A percentile compares a stretch with the other conserved stretches of the same genome.
Evolutionary conservation across 2,888 invertebrate species (phyloP).

Genomic region (Seira musarum): DNA sequence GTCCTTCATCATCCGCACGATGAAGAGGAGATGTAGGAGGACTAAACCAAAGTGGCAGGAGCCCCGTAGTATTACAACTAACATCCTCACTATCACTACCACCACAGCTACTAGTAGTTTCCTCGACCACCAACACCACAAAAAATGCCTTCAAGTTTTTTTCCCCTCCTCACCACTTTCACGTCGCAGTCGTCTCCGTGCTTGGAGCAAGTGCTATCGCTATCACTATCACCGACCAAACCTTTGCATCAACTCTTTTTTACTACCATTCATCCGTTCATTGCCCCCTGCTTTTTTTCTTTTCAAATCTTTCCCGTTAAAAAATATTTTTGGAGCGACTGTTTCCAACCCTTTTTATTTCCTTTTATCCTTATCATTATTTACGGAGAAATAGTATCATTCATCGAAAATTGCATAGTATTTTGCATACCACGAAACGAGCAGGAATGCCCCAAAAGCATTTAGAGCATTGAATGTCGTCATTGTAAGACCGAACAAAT

Average conservation of each 20-base stretch:
- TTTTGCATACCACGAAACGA: background rate
- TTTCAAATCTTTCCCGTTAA: background rate
- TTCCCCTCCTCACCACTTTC: background rate
- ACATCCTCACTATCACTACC: background rate
- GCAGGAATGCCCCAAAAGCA: background rate
- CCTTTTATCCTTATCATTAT: conserved; percentile 2
- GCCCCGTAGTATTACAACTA: too few relatives aligned
- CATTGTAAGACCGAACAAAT: too few relatives aligned
- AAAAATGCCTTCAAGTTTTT: background rate
- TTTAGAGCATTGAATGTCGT: too few relatives aligned
- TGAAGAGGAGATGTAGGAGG: too few relatives aligned
- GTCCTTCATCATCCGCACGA: conserved; percentile 41
- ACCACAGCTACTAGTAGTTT: background rate
- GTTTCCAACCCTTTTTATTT: background rate
- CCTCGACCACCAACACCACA: conserved; percentile 4
- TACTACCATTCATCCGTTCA: conserved; percentile 33
- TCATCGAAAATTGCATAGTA: background rate
- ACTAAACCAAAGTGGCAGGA: too few relatives aligned
- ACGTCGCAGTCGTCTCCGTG: background rate
- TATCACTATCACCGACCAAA: too few relatives aligned
- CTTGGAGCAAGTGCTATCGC: background rate
- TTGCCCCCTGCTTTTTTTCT: conserved; percentile 32
- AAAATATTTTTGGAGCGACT: background rate
- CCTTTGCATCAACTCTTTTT: background rate
- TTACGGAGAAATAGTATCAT: background rate